Base-by-base conservation (phyloP, 2,797 vertebrate species). In the Microctenopoma stevenorrisi region DNA sequence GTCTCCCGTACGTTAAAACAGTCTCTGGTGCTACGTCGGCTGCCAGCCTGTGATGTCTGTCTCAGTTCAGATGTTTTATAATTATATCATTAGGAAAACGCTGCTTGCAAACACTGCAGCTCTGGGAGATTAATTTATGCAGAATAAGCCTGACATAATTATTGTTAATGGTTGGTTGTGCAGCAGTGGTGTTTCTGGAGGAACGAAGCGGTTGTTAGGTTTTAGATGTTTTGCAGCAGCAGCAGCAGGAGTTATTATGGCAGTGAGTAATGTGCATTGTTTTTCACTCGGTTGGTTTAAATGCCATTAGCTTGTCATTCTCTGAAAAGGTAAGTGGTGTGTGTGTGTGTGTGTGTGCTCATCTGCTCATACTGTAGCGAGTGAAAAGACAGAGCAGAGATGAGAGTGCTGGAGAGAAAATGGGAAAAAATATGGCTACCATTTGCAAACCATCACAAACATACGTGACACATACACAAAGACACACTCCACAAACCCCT, bases 261-360 rank as follows among this genome's bases (percentile, higher is more conserved):
- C 56, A 13, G 30, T 64, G 82, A 85, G 68, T 81, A 79, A 83
- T 64, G 74, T 67, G 66, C 53, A 50, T 54, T 74, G 74, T 60
- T 78, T 74, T 55, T 49, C 57, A 64, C 37, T 69, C 43, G 22
- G 69, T 52, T 26, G 66, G 59, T 77, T 62, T 65, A 70, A 74
- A 81, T 70, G 78, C 72, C 82, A 77, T 83, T 86, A 80, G 83
- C 64, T 33, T 79, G 75, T 77, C 82, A 66, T 79, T 79, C 74
- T 85, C 12, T 66, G 10, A 64, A 64, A 63, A 77, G 61, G 68
- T 74, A 76, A 68, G 68, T 68, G 65, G 47, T 57, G 56, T 67
- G 66, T 63, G 66, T 52, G 51, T 37, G 57, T 44, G 60, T 35
- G 59, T 28, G 72, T 71, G 57, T 64, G 49, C 46, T 47, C 16